Conservation (phyloP, 1,140 invertebrate species). For the Drosophila yakuba region DNA sequence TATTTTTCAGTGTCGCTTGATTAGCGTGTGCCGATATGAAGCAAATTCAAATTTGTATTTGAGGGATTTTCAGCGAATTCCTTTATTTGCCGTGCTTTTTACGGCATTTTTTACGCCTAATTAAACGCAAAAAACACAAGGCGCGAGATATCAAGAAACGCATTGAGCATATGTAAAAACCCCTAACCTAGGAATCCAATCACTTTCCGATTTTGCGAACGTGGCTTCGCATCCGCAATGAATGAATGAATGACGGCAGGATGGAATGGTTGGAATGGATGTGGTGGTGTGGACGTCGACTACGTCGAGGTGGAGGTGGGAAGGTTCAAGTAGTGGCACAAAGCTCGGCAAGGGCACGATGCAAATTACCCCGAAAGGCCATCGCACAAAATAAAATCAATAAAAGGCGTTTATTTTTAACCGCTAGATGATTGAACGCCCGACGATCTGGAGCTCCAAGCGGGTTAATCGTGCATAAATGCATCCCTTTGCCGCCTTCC, state of each 20-base stretch:
- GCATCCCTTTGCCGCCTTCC: slow-evolving; percentile 23
- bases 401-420: slow-evolving; percentile 43
- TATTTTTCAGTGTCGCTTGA: neutral
- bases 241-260: slow-evolving; percentile 16
- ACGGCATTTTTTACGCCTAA: slow-evolving; percentile 67
- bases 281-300: neutral
- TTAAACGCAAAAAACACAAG: slow-evolving; percentile 53
- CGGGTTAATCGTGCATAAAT: slow-evolving; percentile 40
- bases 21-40: neutral
- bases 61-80: slow-evolving; percentile 26
- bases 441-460: slow-evolving; percentile 6
- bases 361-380: slow-evolving; percentile 44
- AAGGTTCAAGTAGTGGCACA: slow-evolving; percentile 6
- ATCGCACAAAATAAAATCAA: slow-evolving; percentile 48
- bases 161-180: slow-evolving; percentile 54
- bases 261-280: neutral
- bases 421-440: slow-evolving; percentile 27
- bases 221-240: slow-evolving; percentile 61
- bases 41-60: neutral
- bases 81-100: slow-evolving; percentile 24
- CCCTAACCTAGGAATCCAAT: slow-evolving; percentile 14
- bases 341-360: slow-evolving; percentile 39
- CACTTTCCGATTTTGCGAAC: slow-evolving; percentile 23
- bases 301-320: neutral
- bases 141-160: slow-evolving; percentile 40